phyloP scores from a whole-genome alignment of 2,888 invertebrate genomes.

The Lycaena phlaeas region DNA sequence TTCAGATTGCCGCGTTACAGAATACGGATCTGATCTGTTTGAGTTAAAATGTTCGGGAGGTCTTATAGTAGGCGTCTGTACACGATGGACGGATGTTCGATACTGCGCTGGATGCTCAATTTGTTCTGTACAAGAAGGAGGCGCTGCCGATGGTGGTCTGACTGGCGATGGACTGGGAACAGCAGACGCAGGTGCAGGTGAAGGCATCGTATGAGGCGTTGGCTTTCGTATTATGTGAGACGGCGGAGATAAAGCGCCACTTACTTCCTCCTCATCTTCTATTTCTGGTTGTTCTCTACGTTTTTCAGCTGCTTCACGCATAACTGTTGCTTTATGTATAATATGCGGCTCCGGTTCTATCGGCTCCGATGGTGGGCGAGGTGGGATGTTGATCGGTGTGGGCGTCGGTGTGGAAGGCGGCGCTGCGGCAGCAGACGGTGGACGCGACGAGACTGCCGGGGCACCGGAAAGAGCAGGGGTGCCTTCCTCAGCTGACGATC shows the following conservation, averaged over 20 bases:
- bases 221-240: constrained; percentile 66
- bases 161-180: constrained; percentile 31
- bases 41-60: constrained; percentile 49
- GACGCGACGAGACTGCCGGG: constrained; percentile 56
- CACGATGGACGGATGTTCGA: constrained; percentile 39
- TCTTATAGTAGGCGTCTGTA: constrained; percentile 47
- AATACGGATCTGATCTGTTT: constrained; percentile 55
- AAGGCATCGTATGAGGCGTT: constrained; percentile 40
- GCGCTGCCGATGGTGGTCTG: constrained; percentile 39
- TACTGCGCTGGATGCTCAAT: constrained; percentile 36
- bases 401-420: constrained; percentile 41
- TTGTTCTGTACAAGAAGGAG: constrained; percentile 37
- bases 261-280: constrained; percentile 56
- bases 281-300: constrained; percentile 56
- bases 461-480: constrained; percentile 57
- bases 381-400: constrained; percentile 46
- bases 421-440: constrained; percentile 66
- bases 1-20: constrained; percentile 52
- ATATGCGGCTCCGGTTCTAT: constrained; percentile 70
- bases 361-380: constrained; percentile 62
- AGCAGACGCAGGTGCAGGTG: constrained; percentile 52
- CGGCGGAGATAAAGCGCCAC: constrained; percentile 56
- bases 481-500: constrained; percentile 47
- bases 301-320: constrained; percentile 67
- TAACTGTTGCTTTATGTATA: constrained; percentile 68